Percentiles rank a stretch among this genome's conserved stretches.
These are phyloP conservation scores for Hypselothyrea guttata DNA, from an alignment of 2,888 invertebrate genomes.

Conservation along the genomic window DNA sequence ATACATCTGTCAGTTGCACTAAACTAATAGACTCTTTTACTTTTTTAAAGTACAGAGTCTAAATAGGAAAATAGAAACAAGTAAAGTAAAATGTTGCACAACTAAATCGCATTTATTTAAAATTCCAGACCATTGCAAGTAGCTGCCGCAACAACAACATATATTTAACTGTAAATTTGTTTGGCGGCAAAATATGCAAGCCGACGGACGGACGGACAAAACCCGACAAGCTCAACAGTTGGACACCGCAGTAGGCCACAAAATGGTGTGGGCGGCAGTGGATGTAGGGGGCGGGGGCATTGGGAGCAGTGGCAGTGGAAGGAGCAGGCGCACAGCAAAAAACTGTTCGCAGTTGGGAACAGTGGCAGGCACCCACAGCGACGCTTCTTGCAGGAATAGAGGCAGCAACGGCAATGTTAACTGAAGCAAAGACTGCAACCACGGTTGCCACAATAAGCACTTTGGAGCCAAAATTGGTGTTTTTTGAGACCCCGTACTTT, in stretches of 20 bases:
- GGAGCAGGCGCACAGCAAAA: no score
- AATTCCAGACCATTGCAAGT: constrained; percentile 73
- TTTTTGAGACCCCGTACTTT: no score
- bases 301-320: neutral
- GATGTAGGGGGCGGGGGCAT: neutral
- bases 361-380: constrained; percentile 38
- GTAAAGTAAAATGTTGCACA: constrained; percentile 63
- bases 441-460: no score
- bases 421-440: no score
- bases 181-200: constrained; percentile 68
- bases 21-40: no score
- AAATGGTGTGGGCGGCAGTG: constrained; percentile 28
- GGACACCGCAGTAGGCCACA: constrained; percentile 27
- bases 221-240: constrained; percentile 42
- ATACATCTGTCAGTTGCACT: no score
- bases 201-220: constrained; percentile 21
- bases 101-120: constrained; percentile 76
- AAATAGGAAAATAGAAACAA: constrained; percentile 14
- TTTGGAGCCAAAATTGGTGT: no score
- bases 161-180: constrained; percentile 64
- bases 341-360: constrained; percentile 3
- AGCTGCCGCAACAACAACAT: constrained; percentile 34
- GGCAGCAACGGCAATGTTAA: no score
- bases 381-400: constrained; percentile 26
- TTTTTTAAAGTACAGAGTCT: no score